Evolutionary conservation across 1,140 invertebrate species (phyloP).

Genomic region (Cydia splendana): DNA sequence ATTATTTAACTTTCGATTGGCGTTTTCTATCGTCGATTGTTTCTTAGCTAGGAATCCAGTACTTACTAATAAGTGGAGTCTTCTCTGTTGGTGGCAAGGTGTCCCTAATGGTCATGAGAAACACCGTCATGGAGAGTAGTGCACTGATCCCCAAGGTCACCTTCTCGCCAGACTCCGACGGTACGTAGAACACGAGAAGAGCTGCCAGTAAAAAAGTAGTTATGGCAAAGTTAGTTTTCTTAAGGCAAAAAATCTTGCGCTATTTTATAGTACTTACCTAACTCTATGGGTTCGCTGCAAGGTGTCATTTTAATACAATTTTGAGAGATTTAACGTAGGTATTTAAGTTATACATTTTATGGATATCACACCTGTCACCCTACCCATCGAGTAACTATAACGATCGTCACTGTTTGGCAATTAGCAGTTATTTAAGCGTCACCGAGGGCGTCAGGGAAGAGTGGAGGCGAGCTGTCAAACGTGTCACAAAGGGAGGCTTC

Average conservation of each 20-base stretch:
- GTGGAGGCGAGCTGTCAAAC: no score
- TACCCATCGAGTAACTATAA: no score
- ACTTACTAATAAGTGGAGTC: slow-evolving; percentile 93
- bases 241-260: not conserved
- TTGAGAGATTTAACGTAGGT: no score
- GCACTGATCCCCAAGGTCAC: slow-evolving; percentile 93
- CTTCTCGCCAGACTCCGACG: slow-evolving; percentile 95
- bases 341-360: no score
- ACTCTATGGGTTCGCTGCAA: no score
- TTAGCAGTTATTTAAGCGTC: not conserved
- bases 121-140: slow-evolving; percentile 95
- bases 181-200: slow-evolving; percentile 94
- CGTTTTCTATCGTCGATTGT: no score
- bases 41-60: not conserved
- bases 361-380: no score
- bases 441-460: no score
- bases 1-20: no score
- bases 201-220: slow-evolving; percentile 82
- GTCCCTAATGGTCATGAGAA: slow-evolving; percentile 95
- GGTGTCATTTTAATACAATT: no score
- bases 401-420: not conserved
- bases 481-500: no score
- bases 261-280: not conserved
- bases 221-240: not conserved
- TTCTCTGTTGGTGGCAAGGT: slow-evolving; percentile 95